Base-by-base conservation (phyloP, 2,888 invertebrate genomes). In the Chesias legatella region DNA sequence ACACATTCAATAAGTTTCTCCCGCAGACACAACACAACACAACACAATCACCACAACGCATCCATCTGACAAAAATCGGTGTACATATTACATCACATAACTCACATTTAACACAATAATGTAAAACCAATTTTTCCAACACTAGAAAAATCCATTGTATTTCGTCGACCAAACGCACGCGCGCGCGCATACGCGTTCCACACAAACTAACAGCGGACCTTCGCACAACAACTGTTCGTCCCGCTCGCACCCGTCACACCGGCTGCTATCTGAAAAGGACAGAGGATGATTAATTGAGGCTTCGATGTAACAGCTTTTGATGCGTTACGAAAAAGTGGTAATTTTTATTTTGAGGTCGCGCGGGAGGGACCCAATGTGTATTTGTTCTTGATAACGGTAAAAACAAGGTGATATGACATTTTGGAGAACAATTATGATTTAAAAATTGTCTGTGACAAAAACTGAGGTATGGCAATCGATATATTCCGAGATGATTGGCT, bases 1-100 rank as follows among this genome's bases (percentile, higher is more conserved):
- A 57, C 36, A 46, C 64, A 63, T 64, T 66, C 63, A 61, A 60
- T 54, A 48, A 54, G 50, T 52, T 42, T 45, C 47, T 38, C 34
- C 44, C n/a, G 39, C 39, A 44, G 25, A 33, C 51, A 43, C 43
- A 21, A 30, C 30, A 41, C 28, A 17, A 32, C 36, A 42, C 26
- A 32, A 27, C 39, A 46, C 38, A 25, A 21, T 17, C 13, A 17
- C 13, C 2, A 17, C 13, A 17, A 17, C 5, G 13, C 13, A 17
- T 33, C 20, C 33, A 34, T 10, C 39, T 29, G 24, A 22, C 31
- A 51, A 53, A 56, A 60, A 51, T 48, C 53, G 53, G 40, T 13
- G 24, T 17, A 33, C 29, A 28, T 24, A 23, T 35, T 26, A 8
- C 27, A 36, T 30, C 22, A 34, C 29, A 30, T 24, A 24, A 37